Evolutionary conservation across 2,888 invertebrate genomes (phyloP).

Genomic region (Pyrocoelia pectoralis): DNA sequence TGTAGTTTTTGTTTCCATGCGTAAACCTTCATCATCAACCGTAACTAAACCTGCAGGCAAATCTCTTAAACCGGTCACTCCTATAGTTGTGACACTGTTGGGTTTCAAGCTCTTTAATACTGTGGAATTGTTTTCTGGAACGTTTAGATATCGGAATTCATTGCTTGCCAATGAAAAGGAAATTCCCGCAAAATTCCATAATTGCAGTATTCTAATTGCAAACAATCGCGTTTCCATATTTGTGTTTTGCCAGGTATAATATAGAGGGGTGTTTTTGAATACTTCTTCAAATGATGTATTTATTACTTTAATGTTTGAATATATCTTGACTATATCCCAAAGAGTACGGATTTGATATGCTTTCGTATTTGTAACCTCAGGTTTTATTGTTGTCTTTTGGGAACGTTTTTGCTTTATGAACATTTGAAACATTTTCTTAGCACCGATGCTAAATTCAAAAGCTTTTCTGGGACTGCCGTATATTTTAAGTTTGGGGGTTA

Average conservation of each 20-base stretch:
- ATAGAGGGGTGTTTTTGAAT: conserved; percentile 63
- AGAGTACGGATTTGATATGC: too few species aligned
- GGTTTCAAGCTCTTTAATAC: too few species aligned
- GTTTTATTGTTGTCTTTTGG: not conserved
- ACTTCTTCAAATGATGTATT: conserved; percentile 58
- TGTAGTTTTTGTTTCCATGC: conserved; percentile 57
- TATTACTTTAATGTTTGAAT: conserved; percentile 60
- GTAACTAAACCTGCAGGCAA: conserved; percentile 51
- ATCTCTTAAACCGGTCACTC: conserved; percentile 42
- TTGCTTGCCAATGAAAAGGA: too few species aligned
- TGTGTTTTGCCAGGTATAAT: conserved; percentile 61
- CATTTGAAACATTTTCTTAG: not conserved
- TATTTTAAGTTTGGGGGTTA: not conserved
- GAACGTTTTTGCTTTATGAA: not conserved
- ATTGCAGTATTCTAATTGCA: conserved; percentile 62
- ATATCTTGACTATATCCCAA: conserved; percentile 53
- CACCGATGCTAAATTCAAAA: conserved; percentile 5
- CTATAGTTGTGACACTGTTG: too few species aligned
- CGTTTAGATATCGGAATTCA: too few species aligned
- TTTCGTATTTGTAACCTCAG: not conserved
- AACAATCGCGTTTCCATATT: conserved; percentile 61
- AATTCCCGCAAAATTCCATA: conserved; percentile 67
- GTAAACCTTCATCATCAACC: conserved; percentile 55
- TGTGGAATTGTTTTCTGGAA: too few species aligned
- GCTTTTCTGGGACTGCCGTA: conserved; percentile 6